Evolutionary conservation across 2,888 invertebrate genomes (phyloP), one percentile per base, ranked within the genome.

Genomic region (Pollenia labialis): DNA sequence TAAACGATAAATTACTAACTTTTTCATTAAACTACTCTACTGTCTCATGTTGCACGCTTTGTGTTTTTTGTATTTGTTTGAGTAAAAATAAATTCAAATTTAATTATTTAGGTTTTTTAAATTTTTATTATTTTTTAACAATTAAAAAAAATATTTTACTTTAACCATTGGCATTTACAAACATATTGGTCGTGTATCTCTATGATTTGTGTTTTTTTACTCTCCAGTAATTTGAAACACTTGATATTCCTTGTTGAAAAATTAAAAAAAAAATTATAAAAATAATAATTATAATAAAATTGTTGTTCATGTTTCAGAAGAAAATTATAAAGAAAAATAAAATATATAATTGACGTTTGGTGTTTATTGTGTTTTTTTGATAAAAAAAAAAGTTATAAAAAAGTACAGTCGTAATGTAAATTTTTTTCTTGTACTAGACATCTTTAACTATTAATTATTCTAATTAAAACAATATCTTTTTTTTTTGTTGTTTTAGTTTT

Each of bases 11-110:
- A 69, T 76, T 66, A 74, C 62, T 60, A 77, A 86, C 74, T 48
- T 82, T 81, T 54, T 54, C 72, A 82, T 72, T 82, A 75, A 62
- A 81, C 16, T 80, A 23, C 23, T 82, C 68, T 88, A 82, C 69
- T 89, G 86, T 88, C 89, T 90, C 90, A 89, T 91, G 89, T 90
- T 93, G 91, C 91, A 92, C 91, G 92, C 90, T 91, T 91, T 91
- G 88, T 90, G 90, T 92, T 93, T 89, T 32, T 82, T 90, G 89
- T 89, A 76, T 76, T 85, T 87, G 81, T 84, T 85, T 79, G 68
- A 81, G 75, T 81, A 84, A 85, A 83, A 82, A 44, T 50, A 75
- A 46, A 58, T 11, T 77, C 42, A 66, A 75, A 82, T 64, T 76
- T 50, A 68, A 54, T 68, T 16, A 74, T 46, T 68, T 48, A 50